A percentile compares a stretch with the other conserved stretches of the same genome.
phyloP scores from a whole-genome alignment of 2,888 invertebrate species.

The Acleris emargana region DNA sequence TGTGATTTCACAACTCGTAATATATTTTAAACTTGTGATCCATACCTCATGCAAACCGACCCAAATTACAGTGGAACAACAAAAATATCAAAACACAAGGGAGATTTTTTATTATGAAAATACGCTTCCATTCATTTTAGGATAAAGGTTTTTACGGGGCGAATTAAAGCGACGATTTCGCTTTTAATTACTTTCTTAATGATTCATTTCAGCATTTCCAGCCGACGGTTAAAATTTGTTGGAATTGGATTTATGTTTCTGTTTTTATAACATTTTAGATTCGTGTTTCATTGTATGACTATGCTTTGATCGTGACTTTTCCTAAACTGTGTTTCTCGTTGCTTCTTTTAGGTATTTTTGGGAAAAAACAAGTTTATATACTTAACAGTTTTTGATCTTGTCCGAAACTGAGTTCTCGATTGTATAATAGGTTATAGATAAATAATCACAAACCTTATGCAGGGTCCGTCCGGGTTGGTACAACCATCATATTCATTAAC shows the following conservation, averaged over 20 bases:
- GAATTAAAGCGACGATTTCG: slow-evolving; percentile 53
- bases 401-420: no score
- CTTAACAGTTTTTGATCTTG: no score
- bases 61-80: slow-evolving; percentile 28
- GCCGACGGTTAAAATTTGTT: slow-evolving; percentile 10
- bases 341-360: no score
- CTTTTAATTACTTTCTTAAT: slow-evolving; percentile 60
- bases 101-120: slow-evolving; percentile 26
- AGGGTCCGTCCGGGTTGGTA: no score
- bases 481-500: no score
- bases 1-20: slow-evolving; percentile 7
- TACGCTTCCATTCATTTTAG: slow-evolving; percentile 25
- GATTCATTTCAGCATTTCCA: slow-evolving; percentile 48
- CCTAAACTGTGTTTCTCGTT: no score
- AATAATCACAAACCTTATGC: no score
- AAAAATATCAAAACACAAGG: slow-evolving; percentile 29
- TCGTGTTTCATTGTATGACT: neutral
- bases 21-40: slow-evolving; percentile 2
- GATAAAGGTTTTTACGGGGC: slow-evolving; percentile 40
- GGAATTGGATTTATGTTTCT: neutral
- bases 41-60: slow-evolving; percentile 1
- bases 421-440: no score
- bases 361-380: no score
- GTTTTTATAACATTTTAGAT: neutral
- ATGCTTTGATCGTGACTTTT: neutral